Conservation (phyloP, 2,113 vertebrate species). For the Rhea pennata region DNA sequence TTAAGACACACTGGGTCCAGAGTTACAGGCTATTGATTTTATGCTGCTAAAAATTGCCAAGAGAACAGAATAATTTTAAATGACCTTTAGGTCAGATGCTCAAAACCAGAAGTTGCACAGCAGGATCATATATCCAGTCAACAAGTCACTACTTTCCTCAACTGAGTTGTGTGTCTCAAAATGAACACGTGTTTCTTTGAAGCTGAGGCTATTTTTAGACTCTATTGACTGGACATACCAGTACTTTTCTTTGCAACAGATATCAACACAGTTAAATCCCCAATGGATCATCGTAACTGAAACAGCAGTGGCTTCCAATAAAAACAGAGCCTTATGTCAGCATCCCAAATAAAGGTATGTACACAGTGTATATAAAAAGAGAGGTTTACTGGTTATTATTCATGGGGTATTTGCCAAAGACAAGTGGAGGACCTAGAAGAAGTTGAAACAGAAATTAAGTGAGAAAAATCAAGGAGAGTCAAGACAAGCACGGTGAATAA, state of each 20-base stretch:
- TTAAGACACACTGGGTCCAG: neutral
- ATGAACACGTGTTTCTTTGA: neutral
- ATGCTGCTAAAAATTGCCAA: neutral
- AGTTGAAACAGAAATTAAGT: neutral
- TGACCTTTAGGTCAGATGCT: neutral
- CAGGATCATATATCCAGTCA: neutral
- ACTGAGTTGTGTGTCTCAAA: neutral
- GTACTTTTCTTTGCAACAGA: neutral
- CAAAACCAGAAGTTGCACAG: neutral
- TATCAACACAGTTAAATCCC: neutral
- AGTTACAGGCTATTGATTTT: neutral
- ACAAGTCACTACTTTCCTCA: neutral
- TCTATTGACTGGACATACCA: neutral
- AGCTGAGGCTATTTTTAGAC: neutral
- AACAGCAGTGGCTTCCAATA: neutral
- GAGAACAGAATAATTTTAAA: neutral
- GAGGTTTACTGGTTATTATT: neutral
- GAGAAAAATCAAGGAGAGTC: neutral
- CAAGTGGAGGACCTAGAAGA: neutral
- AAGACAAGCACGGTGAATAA: neutral
- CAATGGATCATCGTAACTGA: accelerated
- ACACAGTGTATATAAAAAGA: neutral
- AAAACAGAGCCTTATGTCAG: neutral
- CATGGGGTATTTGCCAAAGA: neutral
- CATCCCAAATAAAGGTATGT: neutral